Conservation (phyloP, 1,140 invertebrate species). For the Cephus cinctus region DNA sequence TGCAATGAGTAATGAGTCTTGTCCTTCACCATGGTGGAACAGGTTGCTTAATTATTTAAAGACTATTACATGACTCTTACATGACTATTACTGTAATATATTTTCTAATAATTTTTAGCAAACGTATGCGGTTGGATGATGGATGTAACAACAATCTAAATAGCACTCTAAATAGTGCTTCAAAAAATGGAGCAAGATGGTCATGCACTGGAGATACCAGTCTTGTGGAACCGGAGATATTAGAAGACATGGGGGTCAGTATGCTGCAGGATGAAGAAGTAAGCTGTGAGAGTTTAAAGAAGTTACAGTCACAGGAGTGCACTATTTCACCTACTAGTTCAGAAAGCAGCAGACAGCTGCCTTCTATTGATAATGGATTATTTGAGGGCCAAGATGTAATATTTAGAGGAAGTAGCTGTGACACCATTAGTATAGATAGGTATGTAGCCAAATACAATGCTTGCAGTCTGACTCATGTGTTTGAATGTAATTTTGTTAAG, state of each 20-base stretch:
- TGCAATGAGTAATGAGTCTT: neutral
- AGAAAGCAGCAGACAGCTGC: constrained; percentile 22
- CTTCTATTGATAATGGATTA: constrained; percentile 21
- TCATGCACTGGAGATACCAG: constrained; percentile 42
- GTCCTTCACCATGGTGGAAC: constrained; percentile 15
- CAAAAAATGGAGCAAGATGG: constrained; percentile 36
- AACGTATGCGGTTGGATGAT: constrained; percentile 41
- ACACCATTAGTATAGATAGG: constrained; percentile 15
- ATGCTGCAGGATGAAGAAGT: constrained; percentile 48
- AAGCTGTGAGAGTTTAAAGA: constrained; percentile 35
- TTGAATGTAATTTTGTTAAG: too few relatives aligned
- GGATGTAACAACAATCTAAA: constrained; percentile 48
- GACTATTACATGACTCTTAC: neutral
- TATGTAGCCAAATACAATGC: too few relatives aligned
- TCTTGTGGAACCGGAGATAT: constrained; percentile 50
- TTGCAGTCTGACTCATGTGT: too few relatives aligned
- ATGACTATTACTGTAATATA: constrained; percentile 1
- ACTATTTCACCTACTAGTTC: constrained; percentile 29
- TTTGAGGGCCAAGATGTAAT: constrained; percentile 25
- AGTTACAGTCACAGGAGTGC: constrained; percentile 34
- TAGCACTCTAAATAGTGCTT: constrained; percentile 24
- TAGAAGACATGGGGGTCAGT: constrained; percentile 54
- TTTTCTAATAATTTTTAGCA: constrained; percentile 35
- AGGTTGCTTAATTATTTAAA: constrained; percentile 5
- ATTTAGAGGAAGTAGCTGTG: constrained; percentile 33